phyloP scores from a whole-genome alignment of 37 sponge, comb jelly and placozoan species.

The Hexactinellida sp. region DNA sequence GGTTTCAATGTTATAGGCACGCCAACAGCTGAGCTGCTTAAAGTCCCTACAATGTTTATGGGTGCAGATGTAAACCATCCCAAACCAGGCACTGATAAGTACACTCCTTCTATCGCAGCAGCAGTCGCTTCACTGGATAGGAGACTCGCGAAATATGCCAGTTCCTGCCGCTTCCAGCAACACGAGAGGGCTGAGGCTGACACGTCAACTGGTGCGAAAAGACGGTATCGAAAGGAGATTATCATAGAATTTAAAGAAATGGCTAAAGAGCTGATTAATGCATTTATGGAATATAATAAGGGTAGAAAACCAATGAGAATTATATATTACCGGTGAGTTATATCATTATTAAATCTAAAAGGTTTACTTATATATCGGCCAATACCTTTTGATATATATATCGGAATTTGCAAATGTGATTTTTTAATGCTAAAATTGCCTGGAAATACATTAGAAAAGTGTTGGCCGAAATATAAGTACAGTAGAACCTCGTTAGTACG shows the following conservation, averaged over 20 bases:
- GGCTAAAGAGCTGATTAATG: conserved; percentile 37
- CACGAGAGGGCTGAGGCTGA: background rate
- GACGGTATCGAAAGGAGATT: background rate
- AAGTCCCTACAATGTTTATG: conserved; percentile 39
- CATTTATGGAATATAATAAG: conserved; percentile 26
- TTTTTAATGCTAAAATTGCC: too few species aligned
- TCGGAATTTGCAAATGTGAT: too few species aligned
- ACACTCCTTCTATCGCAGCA: conserved; percentile 58
- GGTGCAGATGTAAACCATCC: conserved; percentile 80
- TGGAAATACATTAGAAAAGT: too few species aligned
- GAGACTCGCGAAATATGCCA: background rate
- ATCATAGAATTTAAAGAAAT: conserved; percentile 33
- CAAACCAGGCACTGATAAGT: conserved; percentile 22
- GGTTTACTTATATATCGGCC: too few species aligned
- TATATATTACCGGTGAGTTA: conserved; percentile 41
- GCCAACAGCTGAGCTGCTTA: background rate
- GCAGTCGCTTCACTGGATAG: background rate
- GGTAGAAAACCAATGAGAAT: conserved; percentile 41
- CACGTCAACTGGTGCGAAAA: background rate
- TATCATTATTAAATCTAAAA: background rate
- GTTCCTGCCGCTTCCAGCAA: background rate
- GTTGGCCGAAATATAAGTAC: too few species aligned
- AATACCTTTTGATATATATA: too few species aligned
- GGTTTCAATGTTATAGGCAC: background rate
- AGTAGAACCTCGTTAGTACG: too few species aligned